Evolutionary conservation across 2,797 vertebrate genomes (phyloP), one percentile per base, ranked within the genome.

Genomic region (Synanceia verrucosa): DNA sequence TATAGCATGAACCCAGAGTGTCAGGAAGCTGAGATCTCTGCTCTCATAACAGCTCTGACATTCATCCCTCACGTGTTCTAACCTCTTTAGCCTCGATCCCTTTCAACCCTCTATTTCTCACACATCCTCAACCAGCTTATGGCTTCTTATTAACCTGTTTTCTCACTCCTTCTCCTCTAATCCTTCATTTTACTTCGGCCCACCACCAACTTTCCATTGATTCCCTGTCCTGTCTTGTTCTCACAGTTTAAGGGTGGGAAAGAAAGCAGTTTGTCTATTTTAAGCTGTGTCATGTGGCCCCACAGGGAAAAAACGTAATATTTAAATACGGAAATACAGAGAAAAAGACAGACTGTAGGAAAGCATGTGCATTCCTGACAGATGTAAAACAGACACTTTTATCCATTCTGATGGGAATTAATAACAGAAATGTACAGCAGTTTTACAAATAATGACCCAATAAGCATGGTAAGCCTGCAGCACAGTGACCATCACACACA

Each of bases 101-200:
- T 88, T 88, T 85, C 86, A 87, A 88, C 82, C 81, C 85, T 86
- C 78, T 28, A 76, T 85, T 92, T 91, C 86, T 90, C 91, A 90
- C 88, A 91, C 90, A 88, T 92, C 85, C 89, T 86, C 80, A 89
- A 87, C 73, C 86, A 59, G 91, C 88, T 93, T 89, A 92, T 1
- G 1, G 61, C 69, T 79, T 84, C 86, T 88, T 86, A 90, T 89
- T 87, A 91, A 90, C 87, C 76, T 76, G 81, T 89, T 91, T 92
- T 93, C 91, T 90, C 91, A 90, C 92, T 84, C 86, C 66, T 60
- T 76, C 56, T 11, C 76, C 60, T 65, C 53, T 89, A 91, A 93
- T 90, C 90, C 87, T 65, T 77, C 44, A 56, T 81, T 83, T 84
- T 9, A 70, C 70, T 70, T 65, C 1, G 43, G 77, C 82, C 79